Base-by-base conservation (phyloP, 2,888 invertebrate species). In the Craniophora ligustri region DNA sequence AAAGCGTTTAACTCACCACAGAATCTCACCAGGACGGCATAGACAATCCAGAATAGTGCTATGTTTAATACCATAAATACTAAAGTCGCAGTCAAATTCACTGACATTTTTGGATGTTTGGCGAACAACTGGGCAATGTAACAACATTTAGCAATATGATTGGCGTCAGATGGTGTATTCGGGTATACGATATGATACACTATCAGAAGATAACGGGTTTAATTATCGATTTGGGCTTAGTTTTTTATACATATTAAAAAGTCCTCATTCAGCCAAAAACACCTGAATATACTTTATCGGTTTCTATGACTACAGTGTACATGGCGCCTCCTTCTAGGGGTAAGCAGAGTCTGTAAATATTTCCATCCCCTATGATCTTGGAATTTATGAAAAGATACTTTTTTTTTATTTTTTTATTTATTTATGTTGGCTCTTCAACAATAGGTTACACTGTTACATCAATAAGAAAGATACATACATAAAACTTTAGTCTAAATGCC, bases 1-100 rank as follows among this genome's bases (percentile, higher is more conserved):
- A n/a, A n/a, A n/a, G n/a, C n/a, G n/a, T n/a, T n/a, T 10, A 10
- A 86, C 91, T 90, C 49, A 91, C 91, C 91, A 23, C 84, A 86
- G 48, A 72, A 77, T 60, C 65, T 84, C 7, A 88, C 77, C 5
- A 90, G 61, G 2, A 87, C 45, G 1, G 74, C 81, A 51, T 91
- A 91, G 10, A 91, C 72, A 5, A 84, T 19, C 81, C 82, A 87
- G 61, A 91, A 87, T 1, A 90, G 39, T 0, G 80, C 38, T 31
- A 91, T 75, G 46, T 89, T 89, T 0, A 86, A 1, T 0, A 72
- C 40, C 80, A 91, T 79, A 66, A 89, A 89, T 15, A 85, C 32
- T 3, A 90, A 46, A 19, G 86, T 72, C 5, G 75, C 76, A 0
- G 64, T 60, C 10, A 89, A 42, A 41, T 81, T 80, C 1, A 74